Percentiles rank a stretch among this genome's conserved stretches.
These are phyloP conservation scores for Adelosebastes latens DNA, from an alignment of 2,797 vertebrate species.

Conservation along the genomic window DNA sequence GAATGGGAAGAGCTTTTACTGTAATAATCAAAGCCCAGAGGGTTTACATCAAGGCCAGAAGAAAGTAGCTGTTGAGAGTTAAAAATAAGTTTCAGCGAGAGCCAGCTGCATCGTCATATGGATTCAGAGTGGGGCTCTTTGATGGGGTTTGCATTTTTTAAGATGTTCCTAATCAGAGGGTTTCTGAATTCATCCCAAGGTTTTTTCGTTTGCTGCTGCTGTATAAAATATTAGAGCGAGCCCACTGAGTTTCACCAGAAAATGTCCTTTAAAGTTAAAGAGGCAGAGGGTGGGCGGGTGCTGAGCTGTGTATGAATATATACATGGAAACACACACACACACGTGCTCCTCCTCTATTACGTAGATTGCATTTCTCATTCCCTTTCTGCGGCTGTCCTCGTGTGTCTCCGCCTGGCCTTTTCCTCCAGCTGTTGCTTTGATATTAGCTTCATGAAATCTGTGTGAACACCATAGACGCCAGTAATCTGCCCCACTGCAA, in stretches of 20 bases:
- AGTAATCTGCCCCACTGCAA: slow-evolving; percentile 69
- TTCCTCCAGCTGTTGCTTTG: slow-evolving; percentile 82
- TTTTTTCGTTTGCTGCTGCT: slow-evolving; percentile 66
- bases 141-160: slow-evolving; percentile 83
- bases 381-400: slow-evolving; percentile 67
- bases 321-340: slow-evolving; percentile 1
- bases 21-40: slow-evolving; percentile 25
- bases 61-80: slow-evolving; percentile 9
- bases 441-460: slow-evolving; percentile 81
- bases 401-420: slow-evolving; percentile 59
- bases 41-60: slow-evolving; percentile 43
- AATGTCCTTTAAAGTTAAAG: slow-evolving; percentile 49
- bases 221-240: slow-evolving; percentile 72
- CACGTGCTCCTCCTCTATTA: slow-evolving; percentile 49
- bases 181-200: slow-evolving; percentile 66
- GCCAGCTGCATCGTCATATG: slow-evolving; percentile 53
- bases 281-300: slow-evolving; percentile 17
- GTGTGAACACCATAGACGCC: slow-evolving; percentile 58
- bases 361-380: slow-evolving; percentile 72
- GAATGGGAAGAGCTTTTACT: slow-evolving; percentile 30
- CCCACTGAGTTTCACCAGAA: slow-evolving; percentile 45
- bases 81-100: slow-evolving; percentile 1
- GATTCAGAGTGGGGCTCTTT: slow-evolving; percentile 68
- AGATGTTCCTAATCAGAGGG: slow-evolving; percentile 68
- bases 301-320: slow-evolving; percentile 28